Evolutionary conservation across 2,888 invertebrate genomes (phyloP).

Genomic region (Cynaeus angustus): DNA sequence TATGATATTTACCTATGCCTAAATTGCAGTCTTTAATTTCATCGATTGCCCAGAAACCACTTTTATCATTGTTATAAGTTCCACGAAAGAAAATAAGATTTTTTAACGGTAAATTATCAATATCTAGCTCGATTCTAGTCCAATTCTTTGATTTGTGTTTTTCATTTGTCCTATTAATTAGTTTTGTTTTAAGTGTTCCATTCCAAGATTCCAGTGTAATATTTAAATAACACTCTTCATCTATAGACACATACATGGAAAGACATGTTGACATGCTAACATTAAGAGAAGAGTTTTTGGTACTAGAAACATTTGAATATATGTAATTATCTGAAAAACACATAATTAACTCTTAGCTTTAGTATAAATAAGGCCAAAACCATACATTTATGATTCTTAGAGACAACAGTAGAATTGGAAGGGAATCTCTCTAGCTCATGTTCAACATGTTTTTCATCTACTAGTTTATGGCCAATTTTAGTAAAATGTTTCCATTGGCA

Average conservation of each 20-base stretch:
- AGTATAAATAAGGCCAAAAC: too few species aligned
- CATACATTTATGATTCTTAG: too few species aligned
- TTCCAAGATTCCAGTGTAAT: not conserved
- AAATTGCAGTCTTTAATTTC: not conserved
- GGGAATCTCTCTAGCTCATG: too few species aligned
- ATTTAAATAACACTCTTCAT: not conserved
- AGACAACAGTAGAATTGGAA: too few species aligned
- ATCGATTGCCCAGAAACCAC: not conserved
- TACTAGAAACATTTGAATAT: conserved; percentile 1
- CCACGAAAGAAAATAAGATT: not conserved
- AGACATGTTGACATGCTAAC: not conserved
- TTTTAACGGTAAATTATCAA: too few species aligned
- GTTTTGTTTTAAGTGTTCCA: not conserved
- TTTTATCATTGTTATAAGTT: not conserved
- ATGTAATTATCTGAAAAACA: not conserved
- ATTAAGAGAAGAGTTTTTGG: not conserved
- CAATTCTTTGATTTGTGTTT: not conserved
- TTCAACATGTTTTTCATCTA: too few species aligned
- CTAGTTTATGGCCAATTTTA: too few species aligned
- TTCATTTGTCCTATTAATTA: not conserved
- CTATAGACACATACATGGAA: not conserved
- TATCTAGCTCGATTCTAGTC: not conserved
- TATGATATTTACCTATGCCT: not conserved
- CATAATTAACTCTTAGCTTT: too few species aligned
- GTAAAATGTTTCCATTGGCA: too few species aligned